Conservation (phyloP, 2,113 vertebrate species). For the Pelecanoides urinatrix region DNA sequence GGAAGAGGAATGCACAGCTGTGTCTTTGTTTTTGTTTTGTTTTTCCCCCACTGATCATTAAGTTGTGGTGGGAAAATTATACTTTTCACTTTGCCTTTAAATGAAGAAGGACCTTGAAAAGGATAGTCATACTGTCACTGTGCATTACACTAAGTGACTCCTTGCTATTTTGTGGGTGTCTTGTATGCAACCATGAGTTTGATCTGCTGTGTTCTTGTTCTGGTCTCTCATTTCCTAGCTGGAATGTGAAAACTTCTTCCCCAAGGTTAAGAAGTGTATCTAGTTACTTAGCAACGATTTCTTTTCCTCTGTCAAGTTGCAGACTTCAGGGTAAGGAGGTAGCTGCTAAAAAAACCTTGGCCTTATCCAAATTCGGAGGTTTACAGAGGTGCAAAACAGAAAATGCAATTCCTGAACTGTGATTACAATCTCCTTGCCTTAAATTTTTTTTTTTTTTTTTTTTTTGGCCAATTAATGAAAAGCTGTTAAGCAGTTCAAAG, state of each 20-base stretch:
- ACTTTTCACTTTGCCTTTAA: neutral
- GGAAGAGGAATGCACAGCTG: neutral
- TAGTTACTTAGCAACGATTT: neutral
- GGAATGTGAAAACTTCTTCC: neutral
- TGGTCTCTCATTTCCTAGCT: neutral
- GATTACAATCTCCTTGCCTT: neutral
- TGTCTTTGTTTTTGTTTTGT: neutral
- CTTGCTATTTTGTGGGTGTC: neutral
- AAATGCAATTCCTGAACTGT: neutral
- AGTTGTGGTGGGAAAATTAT: neutral
- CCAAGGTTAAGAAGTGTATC: neutral
- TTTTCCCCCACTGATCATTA: neutral
- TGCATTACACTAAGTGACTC: neutral
- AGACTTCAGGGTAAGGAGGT: neutral
- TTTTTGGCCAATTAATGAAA: neutral
- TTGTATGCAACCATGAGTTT: neutral
- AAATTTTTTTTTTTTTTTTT: neutral
- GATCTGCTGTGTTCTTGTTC: neutral
- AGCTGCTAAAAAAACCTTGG: neutral
- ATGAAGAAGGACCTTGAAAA: neutral
- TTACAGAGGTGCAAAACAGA: neutral
- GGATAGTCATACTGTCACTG: rapidly evolving
- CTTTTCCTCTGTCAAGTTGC: neutral
- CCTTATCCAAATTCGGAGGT: neutral
- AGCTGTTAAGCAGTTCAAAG: neutral